A percentile compares a stretch with the other conserved stretches of the same genome.
These are phyloP conservation scores for Chrysomela aeneicollis DNA, from an alignment of 2,888 invertebrate species.

Conservation along the genomic window DNA sequence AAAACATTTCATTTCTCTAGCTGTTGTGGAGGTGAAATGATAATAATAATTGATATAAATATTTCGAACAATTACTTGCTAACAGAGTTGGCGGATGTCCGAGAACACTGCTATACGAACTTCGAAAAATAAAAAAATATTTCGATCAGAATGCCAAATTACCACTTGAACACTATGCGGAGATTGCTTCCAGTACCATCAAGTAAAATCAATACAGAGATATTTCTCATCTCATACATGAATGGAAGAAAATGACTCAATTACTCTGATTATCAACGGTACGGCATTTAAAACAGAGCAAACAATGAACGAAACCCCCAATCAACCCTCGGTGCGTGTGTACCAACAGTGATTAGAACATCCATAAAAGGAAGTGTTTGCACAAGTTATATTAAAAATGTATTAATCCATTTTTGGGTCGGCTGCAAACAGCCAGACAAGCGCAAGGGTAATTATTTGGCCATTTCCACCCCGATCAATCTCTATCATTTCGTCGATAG, in stretches of 20 bases:
- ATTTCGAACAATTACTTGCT: too few relatives aligned
- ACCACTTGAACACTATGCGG: too few relatives aligned
- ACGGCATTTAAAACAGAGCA: slow-evolving; percentile 8
- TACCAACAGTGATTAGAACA: slow-evolving; percentile 42
- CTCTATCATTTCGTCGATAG: slow-evolving; percentile 60
- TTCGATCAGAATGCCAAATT: too few relatives aligned
- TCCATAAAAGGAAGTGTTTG: slow-evolving; percentile 56
- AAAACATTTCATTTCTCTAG: too few relatives aligned
- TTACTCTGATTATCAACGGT: neutral
- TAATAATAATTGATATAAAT: too few relatives aligned
- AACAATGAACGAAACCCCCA: slow-evolving; percentile 43
- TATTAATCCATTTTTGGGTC: slow-evolving; percentile 62
- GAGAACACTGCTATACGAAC: too few relatives aligned
- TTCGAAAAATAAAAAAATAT: too few relatives aligned
- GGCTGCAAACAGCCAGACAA: slow-evolving; percentile 55
- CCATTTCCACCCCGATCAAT: slow-evolving; percentile 62
- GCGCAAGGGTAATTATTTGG: slow-evolving; percentile 60
- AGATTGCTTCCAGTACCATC: too few relatives aligned
- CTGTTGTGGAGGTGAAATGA: too few relatives aligned
- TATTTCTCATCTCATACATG: too few relatives aligned
- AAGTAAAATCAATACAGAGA: too few relatives aligned
- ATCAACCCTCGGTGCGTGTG: slow-evolving; percentile 53
- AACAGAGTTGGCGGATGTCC: too few relatives aligned
- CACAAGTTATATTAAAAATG: slow-evolving; percentile 61
- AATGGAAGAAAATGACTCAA: neutral